Evolutionary conservation across 2,797 vertebrate genomes (phyloP).

Genomic region (Etheostoma nigrum): DNA sequence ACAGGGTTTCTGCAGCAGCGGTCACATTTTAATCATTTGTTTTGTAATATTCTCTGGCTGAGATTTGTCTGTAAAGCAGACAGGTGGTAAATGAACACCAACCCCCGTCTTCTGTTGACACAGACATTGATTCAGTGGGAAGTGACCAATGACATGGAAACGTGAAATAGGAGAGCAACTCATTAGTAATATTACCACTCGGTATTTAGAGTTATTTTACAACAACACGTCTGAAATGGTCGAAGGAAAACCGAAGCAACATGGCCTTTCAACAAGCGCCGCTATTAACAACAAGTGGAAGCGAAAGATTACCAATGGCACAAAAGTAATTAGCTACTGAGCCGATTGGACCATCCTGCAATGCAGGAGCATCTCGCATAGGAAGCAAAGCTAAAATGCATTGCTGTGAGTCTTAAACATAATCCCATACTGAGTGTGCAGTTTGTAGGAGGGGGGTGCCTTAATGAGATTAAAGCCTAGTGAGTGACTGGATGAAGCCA

Average conservation of each 20-base stretch:
- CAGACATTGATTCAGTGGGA: slow-evolving; percentile 28
- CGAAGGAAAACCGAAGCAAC: slow-evolving; percentile 17
- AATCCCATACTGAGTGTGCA: slow-evolving; percentile 54
- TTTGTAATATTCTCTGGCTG: slow-evolving; percentile 7
- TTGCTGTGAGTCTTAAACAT: slow-evolving; percentile 42
- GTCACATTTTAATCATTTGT: slow-evolving; percentile 14
- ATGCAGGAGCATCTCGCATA: slow-evolving; percentile 36
- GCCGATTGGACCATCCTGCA: slow-evolving; percentile 22
- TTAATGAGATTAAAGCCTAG: slow-evolving; percentile 66
- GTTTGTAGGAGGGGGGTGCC: slow-evolving; percentile 38
- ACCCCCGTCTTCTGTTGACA: slow-evolving; percentile 2
- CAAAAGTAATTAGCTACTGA: slow-evolving; percentile 22
- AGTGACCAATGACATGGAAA: slow-evolving; percentile 15
- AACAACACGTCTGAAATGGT: slow-evolving; percentile 25
- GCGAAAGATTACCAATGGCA: slow-evolving; percentile 25
- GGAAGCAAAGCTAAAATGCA: slow-evolving; percentile 31
- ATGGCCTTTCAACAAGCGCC: slow-evolving; percentile 25
- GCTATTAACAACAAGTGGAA: slow-evolving; percentile 5
- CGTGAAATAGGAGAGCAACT: slow-evolving; percentile 17
- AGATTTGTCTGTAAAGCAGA: slow-evolving; percentile 18
- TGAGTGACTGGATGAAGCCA: slow-evolving; percentile 33
- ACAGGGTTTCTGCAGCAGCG: slow-evolving; percentile 16
- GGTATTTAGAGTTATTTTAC: slow-evolving; percentile 39
- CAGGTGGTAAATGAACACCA: neutral
- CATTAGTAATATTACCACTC: slow-evolving; percentile 33